Evolutionary conservation across 1,140 invertebrate species (phyloP).

Genomic region (Ceratina japonica): DNA sequence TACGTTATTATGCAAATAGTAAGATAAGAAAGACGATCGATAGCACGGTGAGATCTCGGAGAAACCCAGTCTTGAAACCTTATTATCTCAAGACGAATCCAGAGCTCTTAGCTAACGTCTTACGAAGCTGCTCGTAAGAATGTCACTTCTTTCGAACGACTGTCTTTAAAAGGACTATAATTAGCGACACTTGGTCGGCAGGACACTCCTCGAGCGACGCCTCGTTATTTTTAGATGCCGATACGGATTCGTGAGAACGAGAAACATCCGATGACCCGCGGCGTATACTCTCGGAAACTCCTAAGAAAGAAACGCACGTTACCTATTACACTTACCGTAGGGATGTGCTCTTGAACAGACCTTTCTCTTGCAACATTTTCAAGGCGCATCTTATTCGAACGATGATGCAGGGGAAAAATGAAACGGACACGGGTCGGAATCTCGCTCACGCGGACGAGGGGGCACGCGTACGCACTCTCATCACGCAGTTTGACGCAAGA

Average conservation of each 20-base stretch:
- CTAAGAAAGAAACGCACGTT: conserved; percentile 1
- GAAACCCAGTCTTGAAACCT: conserved; percentile 36
- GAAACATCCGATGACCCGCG: conserved; percentile 5
- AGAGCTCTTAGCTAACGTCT: conserved; percentile 16
- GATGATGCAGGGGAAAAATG: conserved; percentile 19
- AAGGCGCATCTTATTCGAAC: conserved; percentile 71
- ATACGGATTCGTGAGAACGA: conserved; percentile 31
- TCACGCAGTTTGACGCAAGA: conserved; percentile 38
- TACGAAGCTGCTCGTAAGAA: conserved; percentile 13
- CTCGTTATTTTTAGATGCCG: conserved; percentile 65
- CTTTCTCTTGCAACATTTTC: conserved; percentile 75
- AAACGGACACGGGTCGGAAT: not conserved
- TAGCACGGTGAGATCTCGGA: not conserved
- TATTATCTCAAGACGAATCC: not conserved
- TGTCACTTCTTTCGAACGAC: conserved; percentile 30
- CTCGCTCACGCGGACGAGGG: conserved; percentile 18
- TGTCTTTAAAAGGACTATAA: conserved; percentile 61
- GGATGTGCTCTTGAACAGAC: conserved; percentile 66
- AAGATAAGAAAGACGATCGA: not conserved
- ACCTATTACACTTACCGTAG: conserved; percentile 67
- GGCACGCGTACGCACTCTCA: conserved; percentile 38
- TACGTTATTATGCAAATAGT: not conserved
- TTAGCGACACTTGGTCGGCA: conserved; percentile 51
- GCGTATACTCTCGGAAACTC: not conserved
- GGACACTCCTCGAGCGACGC: conserved; percentile 48